Evolutionary conservation across 2,888 invertebrate species (phyloP), one percentile per base, ranked within the genome.

Genomic region (Noctua fimbriata): DNA sequence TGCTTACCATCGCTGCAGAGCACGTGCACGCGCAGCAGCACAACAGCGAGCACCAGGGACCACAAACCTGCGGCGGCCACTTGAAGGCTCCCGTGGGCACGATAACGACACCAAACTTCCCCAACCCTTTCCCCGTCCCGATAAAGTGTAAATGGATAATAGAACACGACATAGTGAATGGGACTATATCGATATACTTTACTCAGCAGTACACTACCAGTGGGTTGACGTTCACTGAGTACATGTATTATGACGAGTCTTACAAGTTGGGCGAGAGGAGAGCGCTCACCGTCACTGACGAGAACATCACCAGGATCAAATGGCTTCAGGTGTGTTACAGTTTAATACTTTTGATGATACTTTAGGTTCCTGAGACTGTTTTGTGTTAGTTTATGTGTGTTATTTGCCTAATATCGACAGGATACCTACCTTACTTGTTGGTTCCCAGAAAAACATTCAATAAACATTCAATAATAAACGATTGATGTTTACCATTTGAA

Each of bases 121-220:
- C 99, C 0, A 97, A 97, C 81, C 97, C 98, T 41, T 99, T 99
- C 94, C 97, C 97, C 10, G 98, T 98, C 65, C 99, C 99, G n/a
- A 98, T 99, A 83, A 97, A 97, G 88, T 99, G 99, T 94, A 97
- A 98, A 89, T 99, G 99, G 99, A 97, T 99, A 81, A 98, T 99
- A 92, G 95, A 96, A 82, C 98, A 98, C 92, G 98, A 98, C n/a
- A 98, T 98, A 85, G 97, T 97, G 79, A 98, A 98, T 89, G 97
- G 98, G 16, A 98, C 98, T 73, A 98, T 99, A 91, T 97, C 98
- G 87, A 97, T 99, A 86, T 99, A 99, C 93, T 97, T 99, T 89
- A 99, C 99, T 3, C 99, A 99, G 92, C 97, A 98, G 89, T 99
- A 98, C 96, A 98, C 98, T 67, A 98, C 98, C 88, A 98, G 98